phyloP scores from a whole-genome alignment of 1,140 invertebrate species.

The Diploscapter pachys region DNA sequence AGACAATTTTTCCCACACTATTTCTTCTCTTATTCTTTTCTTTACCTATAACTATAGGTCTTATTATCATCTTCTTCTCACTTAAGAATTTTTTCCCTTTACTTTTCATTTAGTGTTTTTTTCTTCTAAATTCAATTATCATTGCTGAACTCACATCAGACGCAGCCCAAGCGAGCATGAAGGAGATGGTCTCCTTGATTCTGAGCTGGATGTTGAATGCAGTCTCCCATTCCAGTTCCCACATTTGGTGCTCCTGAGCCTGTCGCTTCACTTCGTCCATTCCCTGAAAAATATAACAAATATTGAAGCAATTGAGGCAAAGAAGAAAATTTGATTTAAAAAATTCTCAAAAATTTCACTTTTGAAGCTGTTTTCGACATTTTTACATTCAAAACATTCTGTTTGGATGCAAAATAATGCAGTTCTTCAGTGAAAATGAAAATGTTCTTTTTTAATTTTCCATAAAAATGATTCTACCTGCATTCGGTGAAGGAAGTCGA shows the following conservation, averaged over 20 bases:
- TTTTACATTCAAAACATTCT: not conserved
- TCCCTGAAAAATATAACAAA: slow-evolving; percentile 59
- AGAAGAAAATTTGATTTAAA: slow-evolving; percentile 25
- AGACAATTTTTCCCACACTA: too few relatives aligned
- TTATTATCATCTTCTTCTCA: too few relatives aligned
- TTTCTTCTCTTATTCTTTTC: too few relatives aligned
- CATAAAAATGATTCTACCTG: slow-evolving; percentile 60
- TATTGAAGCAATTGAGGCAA: not conserved
- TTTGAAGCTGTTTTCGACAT: not conserved
- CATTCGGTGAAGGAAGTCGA: slow-evolving; percentile 81
- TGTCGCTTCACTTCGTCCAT: slow-evolving; percentile 82
- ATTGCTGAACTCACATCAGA: slow-evolving; percentile 72
- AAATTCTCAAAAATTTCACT: not conserved
- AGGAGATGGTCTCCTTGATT: slow-evolving; percentile 78
- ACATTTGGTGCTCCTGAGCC: slow-evolving; percentile 89
- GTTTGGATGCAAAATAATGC: too few relatives aligned
- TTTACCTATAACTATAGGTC: too few relatives aligned
- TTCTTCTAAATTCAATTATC: not conserved
- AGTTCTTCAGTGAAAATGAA: too few relatives aligned
- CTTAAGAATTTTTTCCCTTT: too few relatives aligned
- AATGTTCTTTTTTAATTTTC: slow-evolving; percentile 3
- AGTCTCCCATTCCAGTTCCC: slow-evolving; percentile 97
- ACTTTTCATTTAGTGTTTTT: too few relatives aligned
- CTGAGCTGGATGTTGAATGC: slow-evolving; percentile 95
- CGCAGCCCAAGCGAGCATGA: slow-evolving; percentile 84